Percentiles rank a stretch among this genome's conserved stretches.
Evolutionary conservation across 1,140 invertebrate genomes (phyloP).

Genomic region (Hylaeus volcanicus): DNA sequence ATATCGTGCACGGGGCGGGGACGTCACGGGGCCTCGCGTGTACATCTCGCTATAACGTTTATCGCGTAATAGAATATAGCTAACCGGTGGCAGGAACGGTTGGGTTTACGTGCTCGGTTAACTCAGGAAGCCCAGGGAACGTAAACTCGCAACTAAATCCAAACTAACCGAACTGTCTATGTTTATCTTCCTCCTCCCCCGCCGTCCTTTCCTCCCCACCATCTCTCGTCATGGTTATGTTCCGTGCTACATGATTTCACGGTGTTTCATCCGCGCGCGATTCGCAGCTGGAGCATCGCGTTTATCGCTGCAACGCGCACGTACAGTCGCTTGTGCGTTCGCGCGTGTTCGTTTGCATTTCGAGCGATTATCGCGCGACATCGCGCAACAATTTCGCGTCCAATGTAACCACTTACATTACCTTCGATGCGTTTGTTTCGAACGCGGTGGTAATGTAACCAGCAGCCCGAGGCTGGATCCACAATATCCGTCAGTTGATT

Average conservation of each 20-base stretch:
- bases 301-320: constrained; percentile 9
- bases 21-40: background rate
- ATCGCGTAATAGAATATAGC: constrained; percentile 74
- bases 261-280: constrained; percentile 46
- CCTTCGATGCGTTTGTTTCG: too few relatives aligned
- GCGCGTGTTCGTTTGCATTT: background rate
- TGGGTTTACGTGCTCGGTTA: constrained; percentile 73
- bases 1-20: background rate
- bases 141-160: constrained; percentile 76
- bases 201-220: background rate
- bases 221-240: constrained; percentile 35
- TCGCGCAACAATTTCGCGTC: too few relatives aligned
- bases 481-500: too few relatives aligned
- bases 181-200: constrained; percentile 40
- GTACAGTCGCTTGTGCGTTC: background rate
- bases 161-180: constrained; percentile 68
- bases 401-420: too few relatives aligned
- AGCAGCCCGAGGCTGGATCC: too few relatives aligned
- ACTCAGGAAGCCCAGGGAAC: constrained; percentile 70
- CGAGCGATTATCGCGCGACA: too few relatives aligned
- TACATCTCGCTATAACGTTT: constrained; percentile 71
- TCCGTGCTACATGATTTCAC: constrained; percentile 55
- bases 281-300: constrained; percentile 15
- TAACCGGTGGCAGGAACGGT: constrained; percentile 59
- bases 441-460: too few relatives aligned